These are phyloP conservation scores for Chrysomallon squamiferum DNA, from an alignment of 1,140 invertebrate species.

Conservation along the genomic window DNA sequence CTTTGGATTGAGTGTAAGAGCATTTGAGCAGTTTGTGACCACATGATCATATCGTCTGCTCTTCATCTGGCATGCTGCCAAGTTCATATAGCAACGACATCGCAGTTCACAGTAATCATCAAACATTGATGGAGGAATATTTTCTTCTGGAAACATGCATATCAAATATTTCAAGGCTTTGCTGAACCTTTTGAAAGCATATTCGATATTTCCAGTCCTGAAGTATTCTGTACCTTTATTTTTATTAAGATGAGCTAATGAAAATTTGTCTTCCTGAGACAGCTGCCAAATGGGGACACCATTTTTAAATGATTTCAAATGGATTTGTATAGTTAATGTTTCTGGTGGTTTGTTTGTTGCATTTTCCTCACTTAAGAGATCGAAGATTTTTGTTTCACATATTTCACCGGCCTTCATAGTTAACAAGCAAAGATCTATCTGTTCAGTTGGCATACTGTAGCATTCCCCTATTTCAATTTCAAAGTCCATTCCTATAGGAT, in stretches of 20 bases:
- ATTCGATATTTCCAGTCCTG: constrained; percentile 27
- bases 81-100: constrained; percentile 44
- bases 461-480: not conserved
- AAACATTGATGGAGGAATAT: constrained; percentile 10
- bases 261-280: constrained; percentile 31
- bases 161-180: constrained; percentile 38
- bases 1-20: constrained; percentile 67
- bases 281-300: constrained; percentile 22
- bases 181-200: constrained; percentile 40
- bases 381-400: not conserved
- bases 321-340: not conserved
- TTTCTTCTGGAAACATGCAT: constrained; percentile 14
- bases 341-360: not conserved
- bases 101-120: constrained; percentile 22
- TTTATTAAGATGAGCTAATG: constrained; percentile 36
- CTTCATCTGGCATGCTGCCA: constrained; percentile 68
- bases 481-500: not conserved
- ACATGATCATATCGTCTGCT: constrained; percentile 68
- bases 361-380: not conserved
- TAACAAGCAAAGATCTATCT: not conserved
- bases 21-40: constrained; percentile 70
- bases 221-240: constrained; percentile 42
- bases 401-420: constrained; percentile 3
- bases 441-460: not conserved
- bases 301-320: constrained; percentile 1